Evolutionary conservation across 2,113 vertebrate species (phyloP), one percentile per base, ranked within the genome.

Genomic region (Periophthalmus modestus): DNA sequence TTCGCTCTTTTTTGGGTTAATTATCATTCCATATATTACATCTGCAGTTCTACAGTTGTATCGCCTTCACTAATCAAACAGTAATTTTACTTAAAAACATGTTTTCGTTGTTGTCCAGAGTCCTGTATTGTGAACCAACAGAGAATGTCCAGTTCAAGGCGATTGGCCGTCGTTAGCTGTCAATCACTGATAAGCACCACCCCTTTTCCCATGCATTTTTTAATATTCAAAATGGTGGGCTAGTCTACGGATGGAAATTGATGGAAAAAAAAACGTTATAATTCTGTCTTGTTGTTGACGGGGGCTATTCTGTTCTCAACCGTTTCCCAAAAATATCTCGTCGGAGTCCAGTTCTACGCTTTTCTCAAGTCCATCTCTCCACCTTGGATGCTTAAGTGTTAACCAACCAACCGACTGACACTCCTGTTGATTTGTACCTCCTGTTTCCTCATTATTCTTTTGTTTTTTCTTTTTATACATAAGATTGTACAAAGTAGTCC

Each of bases 401-500:
- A 75, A 83, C 68, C 68, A 7, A 69, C 75, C 28, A 66, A 75
- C 72, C 87, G 85, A 83, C 78, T 36, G 24, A 76, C 75, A 79
- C 69, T 83, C 84, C 78, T 73, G 72, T 72, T 79, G 82, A 82
- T 89, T 86, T 88, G 75, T 79, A 77, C 55, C 81, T 73, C 69
- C 69, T 71, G 66, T 74, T 70, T 61, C 73, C 72, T 74, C 86
- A 85, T 82, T 79, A n/a, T 55, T 55, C 79, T 73, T 82, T 72
- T 87, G 74, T 78, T 83, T 87, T 82, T 89, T 88, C 75, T 91
- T 91, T 92, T 93, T 92, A 92, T 92, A 92, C 89, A 89, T 90
- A 90, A 85, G 85, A 91, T 90, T 93, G 92, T 93, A 92, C 86
- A 93, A 91, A 92, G 90, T 92, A 91, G 92, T 92, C 90, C 90